A percentile compares a stretch with the other conserved stretches of the same genome.
phyloP scores from a whole-genome alignment of 2,888 invertebrate species.

The Alloplasta piceator region DNA sequence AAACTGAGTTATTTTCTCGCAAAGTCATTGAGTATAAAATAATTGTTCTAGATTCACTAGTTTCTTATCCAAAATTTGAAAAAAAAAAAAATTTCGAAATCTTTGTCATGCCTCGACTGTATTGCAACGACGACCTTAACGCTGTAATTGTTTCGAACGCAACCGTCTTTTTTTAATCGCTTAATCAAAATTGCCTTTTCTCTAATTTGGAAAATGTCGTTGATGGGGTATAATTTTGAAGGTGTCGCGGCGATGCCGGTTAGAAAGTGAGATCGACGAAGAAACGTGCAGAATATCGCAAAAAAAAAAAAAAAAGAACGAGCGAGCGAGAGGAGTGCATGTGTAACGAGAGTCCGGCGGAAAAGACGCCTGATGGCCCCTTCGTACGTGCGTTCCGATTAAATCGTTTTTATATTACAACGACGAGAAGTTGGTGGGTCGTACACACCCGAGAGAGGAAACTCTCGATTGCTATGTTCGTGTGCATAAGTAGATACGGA shows the following conservation, averaged over 20 bases:
- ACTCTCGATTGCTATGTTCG: conserved; percentile 69
- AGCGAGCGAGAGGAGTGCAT: conserved; percentile 1
- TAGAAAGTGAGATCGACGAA: conserved; percentile 63
- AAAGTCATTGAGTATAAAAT: too few species aligned
- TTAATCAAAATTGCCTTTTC: background rate
- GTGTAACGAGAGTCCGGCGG: conserved; percentile 57
- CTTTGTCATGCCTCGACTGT: too few species aligned
- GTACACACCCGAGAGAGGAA: conserved; percentile 65
- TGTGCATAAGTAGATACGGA: conserved; percentile 69
- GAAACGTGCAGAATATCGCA: conserved; percentile 18
- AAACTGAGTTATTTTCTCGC: too few species aligned
- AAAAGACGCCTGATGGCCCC: conserved; percentile 42
- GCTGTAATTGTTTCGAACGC: too few species aligned
- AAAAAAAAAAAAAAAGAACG: conserved; percentile 31
- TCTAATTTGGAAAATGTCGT: background rate
- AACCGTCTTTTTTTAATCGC: too few species aligned
- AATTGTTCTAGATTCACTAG: too few species aligned
- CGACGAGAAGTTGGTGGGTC: conserved; percentile 18
- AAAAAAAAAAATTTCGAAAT: too few species aligned
- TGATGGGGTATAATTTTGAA: background rate
- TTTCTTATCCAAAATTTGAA: too few species aligned
- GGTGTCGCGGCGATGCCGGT: conserved; percentile 34
- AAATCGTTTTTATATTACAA: conserved; percentile 65
- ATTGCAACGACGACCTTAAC: too few species aligned
- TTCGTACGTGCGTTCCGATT: conserved; percentile 65